Conservation (phyloP, 2,797 vertebrate genomes). For the Rhadinocentrus ornatus region DNA sequence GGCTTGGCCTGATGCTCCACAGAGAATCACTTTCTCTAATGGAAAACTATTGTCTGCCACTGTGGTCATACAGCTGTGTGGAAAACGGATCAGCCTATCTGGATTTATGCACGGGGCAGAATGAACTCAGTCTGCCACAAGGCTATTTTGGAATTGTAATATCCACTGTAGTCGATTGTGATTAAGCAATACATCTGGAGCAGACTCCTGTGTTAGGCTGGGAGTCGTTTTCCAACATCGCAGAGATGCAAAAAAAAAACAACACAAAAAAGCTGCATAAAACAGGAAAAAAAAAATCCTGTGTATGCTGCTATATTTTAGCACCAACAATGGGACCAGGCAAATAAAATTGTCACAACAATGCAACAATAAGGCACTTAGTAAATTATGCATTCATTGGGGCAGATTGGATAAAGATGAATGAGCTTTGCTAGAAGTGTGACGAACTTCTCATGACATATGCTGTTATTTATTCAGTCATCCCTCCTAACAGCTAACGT, state of each 20-base stretch:
- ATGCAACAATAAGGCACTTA: constrained; percentile 68
- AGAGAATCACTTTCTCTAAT: constrained; percentile 80
- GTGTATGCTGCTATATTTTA: constrained; percentile 25
- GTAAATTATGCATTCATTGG: constrained; percentile 57
- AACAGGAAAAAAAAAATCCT: constrained; percentile 12
- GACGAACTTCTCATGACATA: constrained; percentile 19
- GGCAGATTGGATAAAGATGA: constrained; percentile 54
- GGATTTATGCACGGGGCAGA: constrained; percentile 69
- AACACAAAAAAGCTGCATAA: constrained; percentile 13
- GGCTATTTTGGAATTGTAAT: constrained; percentile 77
- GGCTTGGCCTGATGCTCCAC: constrained; percentile 60
- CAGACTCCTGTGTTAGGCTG: constrained; percentile 26
- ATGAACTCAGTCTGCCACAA: constrained; percentile 48
- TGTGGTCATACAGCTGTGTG: constrained; percentile 63
- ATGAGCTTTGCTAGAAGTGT: constrained; percentile 59
- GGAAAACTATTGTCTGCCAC: constrained; percentile 82
- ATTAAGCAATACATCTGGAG: constrained; percentile 67
- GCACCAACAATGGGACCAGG: constrained; percentile 26
- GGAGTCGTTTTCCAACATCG: constrained; percentile 25
- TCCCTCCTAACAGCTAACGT: constrained; percentile 29
- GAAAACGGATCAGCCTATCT: constrained; percentile 65
- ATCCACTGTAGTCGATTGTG: constrained; percentile 70
- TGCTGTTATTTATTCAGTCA: constrained; percentile 57
- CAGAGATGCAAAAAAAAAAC: constrained; percentile 30
- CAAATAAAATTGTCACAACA: constrained; percentile 52